Evolutionary conservation across 2,113 vertebrate species (phyloP).

Genomic region (Lycaon pictus): DNA sequence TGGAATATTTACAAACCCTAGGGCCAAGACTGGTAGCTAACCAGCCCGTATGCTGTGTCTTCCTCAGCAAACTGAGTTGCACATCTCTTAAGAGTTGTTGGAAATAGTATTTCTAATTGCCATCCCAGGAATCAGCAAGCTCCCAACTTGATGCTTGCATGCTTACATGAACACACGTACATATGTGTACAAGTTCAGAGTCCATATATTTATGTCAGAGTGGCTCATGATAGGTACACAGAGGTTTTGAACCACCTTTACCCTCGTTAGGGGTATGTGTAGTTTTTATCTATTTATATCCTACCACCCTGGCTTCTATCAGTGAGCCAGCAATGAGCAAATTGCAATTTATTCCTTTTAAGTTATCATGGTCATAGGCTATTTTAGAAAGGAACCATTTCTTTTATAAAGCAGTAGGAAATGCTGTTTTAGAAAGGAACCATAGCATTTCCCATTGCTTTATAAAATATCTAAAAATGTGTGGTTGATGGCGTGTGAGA

Average conservation of each 20-base stretch:
- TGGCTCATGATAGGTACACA: not conserved
- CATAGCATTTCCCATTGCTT: constrained; percentile 1
- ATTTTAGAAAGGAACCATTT: not conserved
- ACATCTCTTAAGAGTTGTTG: not conserved
- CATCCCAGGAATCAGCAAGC: not conserved
- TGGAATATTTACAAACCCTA: not conserved
- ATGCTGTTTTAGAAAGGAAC: not conserved
- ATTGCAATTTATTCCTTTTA: not conserved
- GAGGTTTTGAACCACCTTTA: constrained; percentile 5
- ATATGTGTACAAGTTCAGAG: not conserved
- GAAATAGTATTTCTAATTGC: not conserved
- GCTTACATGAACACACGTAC: not conserved
- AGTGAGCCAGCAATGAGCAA: constrained; percentile 2
- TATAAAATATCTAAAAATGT: not conserved
- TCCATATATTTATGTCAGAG: not conserved
- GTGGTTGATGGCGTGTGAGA: not conserved
- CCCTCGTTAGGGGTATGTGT: not conserved
- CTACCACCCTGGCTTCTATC: not conserved
- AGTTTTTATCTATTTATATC: not conserved
- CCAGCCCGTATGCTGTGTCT: not conserved
- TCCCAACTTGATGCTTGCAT: not conserved
- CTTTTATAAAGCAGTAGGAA: too few relatives aligned
- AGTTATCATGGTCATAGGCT: not conserved
- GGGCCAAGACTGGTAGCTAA: not conserved
- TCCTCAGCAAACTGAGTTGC: not conserved